Conservation (phyloP, 1,140 invertebrate genomes). For the Sarcophaga peregrina region DNA sequence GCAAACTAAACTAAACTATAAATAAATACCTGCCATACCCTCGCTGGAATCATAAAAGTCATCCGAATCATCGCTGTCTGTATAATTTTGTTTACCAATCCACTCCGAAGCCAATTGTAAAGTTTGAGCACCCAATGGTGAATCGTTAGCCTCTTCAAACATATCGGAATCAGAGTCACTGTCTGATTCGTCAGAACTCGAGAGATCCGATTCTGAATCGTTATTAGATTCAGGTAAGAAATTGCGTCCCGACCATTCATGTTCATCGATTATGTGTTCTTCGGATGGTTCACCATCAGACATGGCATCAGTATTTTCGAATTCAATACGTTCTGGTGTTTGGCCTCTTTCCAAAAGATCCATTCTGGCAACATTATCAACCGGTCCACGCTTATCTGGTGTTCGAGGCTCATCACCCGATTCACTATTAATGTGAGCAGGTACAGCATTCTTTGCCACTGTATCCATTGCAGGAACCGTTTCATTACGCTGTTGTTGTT, state of each 20-base stretch:
- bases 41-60: conserved; percentile 65
- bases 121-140: conserved; percentile 65
- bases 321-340: conserved; percentile 88
- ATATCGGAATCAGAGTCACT: conserved; percentile 62
- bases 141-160: conserved; percentile 66
- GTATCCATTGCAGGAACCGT: conserved; percentile 34
- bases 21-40: conserved; percentile 57
- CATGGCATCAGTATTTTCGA: conserved; percentile 73
- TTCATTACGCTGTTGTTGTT: conserved; percentile 41
- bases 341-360: conserved; percentile 73
- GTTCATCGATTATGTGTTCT: conserved; percentile 83
- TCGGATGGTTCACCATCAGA: conserved; percentile 79
- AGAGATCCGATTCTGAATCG: conserved; percentile 72
- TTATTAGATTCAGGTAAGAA: conserved; percentile 85
- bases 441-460: conserved; percentile 11
- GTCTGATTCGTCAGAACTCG: conserved; percentile 60
- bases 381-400: conserved; percentile 44
- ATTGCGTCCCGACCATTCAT: conserved; percentile 93
- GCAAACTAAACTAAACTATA: neutral
- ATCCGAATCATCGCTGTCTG: conserved; percentile 60
- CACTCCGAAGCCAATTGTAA: conserved; percentile 63
- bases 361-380: conserved; percentile 69
- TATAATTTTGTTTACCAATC: conserved; percentile 67
- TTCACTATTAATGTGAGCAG: neutral
- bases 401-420: conserved; percentile 32